A percentile compares a stretch with the other conserved stretches of the same genome.
These are phyloP conservation scores for Drosophila setifemur DNA, from an alignment of 1,140 invertebrate species.

Conservation along the genomic window DNA sequence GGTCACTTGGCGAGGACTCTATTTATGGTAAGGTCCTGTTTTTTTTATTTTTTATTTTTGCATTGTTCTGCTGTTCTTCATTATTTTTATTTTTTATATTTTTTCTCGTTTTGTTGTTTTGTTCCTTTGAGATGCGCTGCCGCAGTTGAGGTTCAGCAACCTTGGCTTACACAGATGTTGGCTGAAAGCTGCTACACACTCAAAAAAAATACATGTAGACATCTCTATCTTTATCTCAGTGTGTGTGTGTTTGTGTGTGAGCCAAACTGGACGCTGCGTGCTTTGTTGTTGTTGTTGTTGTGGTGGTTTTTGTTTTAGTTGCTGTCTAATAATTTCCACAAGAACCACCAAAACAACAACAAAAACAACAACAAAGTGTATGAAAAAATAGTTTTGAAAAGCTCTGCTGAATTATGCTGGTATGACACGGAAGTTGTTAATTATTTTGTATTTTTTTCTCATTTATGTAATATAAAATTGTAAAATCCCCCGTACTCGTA, in stretches of 20 bases:
- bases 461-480: background rate
- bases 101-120: background rate
- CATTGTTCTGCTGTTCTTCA: no score
- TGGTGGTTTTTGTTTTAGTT: constrained; percentile 36
- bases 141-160: constrained; percentile 59
- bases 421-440: constrained; percentile 7
- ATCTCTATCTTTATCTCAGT: constrained; percentile 34
- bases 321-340: constrained; percentile 44
- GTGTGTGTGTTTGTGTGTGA: constrained; percentile 31
- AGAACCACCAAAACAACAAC: constrained; percentile 29
- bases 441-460: background rate
- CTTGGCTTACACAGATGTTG: constrained; percentile 53
- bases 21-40: constrained; percentile 55
- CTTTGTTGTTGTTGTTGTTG: constrained; percentile 28
- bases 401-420: constrained; percentile 6
- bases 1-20: constrained; percentile 46
- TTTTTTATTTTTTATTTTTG: background rate
- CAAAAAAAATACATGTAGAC: background rate
- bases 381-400: constrained; percentile 7
- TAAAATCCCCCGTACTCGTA: background rate
- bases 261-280: constrained; percentile 53
- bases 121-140: background rate
- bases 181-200: constrained; percentile 9
- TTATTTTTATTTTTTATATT: background rate
- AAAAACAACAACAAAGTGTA: constrained; percentile 33